A percentile compares a stretch with the other conserved stretches of the same genome.
Conservation (phyloP, 2,888 invertebrate genomes). For the Stenodera caucasica region DNA sequence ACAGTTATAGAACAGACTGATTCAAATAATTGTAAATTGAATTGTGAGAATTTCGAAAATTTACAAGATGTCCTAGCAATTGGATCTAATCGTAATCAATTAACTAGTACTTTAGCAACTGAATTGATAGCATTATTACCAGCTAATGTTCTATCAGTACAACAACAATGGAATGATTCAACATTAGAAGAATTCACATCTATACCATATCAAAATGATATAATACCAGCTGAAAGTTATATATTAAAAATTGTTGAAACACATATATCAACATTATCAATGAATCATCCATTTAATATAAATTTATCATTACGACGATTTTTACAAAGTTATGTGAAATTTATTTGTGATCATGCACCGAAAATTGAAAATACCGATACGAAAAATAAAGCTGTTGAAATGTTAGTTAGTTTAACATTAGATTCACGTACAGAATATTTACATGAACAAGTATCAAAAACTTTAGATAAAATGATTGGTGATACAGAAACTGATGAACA, state of each 20-base stretch:
- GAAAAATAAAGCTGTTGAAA: conserved; percentile 65
- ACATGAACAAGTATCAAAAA: conserved; percentile 64
- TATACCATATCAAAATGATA: conserved; percentile 73
- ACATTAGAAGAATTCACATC: conserved; percentile 62
- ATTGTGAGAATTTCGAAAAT: conserved; percentile 55
- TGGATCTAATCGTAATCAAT: conserved; percentile 51
- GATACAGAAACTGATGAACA: conserved; percentile 67
- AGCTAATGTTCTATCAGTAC: conserved; percentile 58
- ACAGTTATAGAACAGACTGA: conserved; percentile 51
- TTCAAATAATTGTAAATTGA: conserved; percentile 53
- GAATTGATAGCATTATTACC: conserved; percentile 63
- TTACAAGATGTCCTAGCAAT: conserved; percentile 56
- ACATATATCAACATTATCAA: conserved; percentile 67
- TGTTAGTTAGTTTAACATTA: conserved; percentile 75
- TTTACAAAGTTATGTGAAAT: conserved; percentile 65
- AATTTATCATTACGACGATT: conserved; percentile 68
- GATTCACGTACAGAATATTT: conserved; percentile 77
- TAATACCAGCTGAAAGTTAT: conserved; percentile 82
- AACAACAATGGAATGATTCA: conserved; percentile 66
- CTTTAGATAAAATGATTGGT: conserved; percentile 66
- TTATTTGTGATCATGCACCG: conserved; percentile 65
- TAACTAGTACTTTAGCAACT: conserved; percentile 53
- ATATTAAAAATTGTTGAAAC: conserved; percentile 73
- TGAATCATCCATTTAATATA: conserved; percentile 61
- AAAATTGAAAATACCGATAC: conserved; percentile 67